Percentiles rank a stretch among this genome's conserved stretches.
Evolutionary conservation across 64 coral and sea anemone species (phyloP).

Genomic region (Porites lutea): DNA sequence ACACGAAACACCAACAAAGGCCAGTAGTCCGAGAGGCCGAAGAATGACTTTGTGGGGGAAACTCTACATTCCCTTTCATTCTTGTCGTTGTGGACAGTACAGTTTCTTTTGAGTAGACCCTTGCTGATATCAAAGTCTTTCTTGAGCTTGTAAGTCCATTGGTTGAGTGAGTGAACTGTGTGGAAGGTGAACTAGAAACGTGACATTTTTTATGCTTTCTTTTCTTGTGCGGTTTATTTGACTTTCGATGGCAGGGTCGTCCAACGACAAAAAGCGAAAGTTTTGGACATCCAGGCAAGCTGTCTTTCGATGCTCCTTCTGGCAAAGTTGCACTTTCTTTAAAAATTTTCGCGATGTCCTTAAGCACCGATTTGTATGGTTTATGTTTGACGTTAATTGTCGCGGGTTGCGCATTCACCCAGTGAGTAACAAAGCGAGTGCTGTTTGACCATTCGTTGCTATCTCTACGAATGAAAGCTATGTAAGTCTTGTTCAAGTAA

Average conservation of each 20-base stretch:
- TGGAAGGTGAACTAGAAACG: neutral
- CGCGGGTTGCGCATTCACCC: constrained; percentile 75
- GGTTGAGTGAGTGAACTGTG: neutral
- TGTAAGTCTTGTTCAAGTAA: constrained; percentile 84
- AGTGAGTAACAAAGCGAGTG: constrained; percentile 63
- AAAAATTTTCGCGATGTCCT: constrained; percentile 66
- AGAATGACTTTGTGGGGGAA: neutral
- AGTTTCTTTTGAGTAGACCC: neutral
- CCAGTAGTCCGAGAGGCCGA: constrained; percentile 4
- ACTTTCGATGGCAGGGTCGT: constrained; percentile 45
- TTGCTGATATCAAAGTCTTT: neutral
- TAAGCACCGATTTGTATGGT: constrained; percentile 58
- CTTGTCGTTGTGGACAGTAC: neutral
- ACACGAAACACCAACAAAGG: constrained; percentile 48
- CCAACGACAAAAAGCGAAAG: neutral
- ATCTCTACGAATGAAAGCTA: constrained; percentile 66
- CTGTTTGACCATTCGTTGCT: neutral
- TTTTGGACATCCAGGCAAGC: constrained; percentile 44
- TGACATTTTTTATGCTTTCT: constrained; percentile 36
- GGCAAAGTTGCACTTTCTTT: constrained; percentile 70
- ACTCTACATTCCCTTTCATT: neutral
- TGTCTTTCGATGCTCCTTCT: constrained; percentile 45
- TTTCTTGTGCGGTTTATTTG: constrained; percentile 23
- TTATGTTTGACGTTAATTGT: constrained; percentile 69
- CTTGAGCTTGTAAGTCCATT: neutral